Base-by-base conservation (phyloP, 2,797 vertebrate genomes). In the Sebastes kiyomatsui region DNA sequence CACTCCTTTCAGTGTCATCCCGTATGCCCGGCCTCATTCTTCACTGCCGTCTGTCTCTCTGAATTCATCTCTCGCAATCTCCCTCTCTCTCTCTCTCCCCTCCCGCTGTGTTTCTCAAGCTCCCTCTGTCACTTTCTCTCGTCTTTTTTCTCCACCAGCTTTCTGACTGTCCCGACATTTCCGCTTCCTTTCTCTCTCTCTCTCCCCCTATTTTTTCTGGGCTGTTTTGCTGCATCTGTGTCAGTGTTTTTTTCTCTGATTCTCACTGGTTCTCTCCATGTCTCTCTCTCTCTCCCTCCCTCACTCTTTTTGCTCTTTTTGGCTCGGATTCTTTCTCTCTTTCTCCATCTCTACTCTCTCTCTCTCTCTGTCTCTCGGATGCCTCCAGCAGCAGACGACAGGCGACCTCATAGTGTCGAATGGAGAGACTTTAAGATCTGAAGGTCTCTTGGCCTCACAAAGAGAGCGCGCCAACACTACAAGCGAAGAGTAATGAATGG, bases 371-470 rank as follows among this genome's bases (percentile, higher is more conserved):
- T 82, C 23, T 85, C 75, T 77, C 14, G 64, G 69, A 84, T 1
- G 59, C 79, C 81, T 84, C 87, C 81, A 86, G 83, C 89, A 88
- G 88, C 92, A 90, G 92, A 92, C 64, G 85, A 85, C 85, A 88
- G 88, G 79, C 77, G 87, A 59, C 93, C 85, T 88, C 89, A 79
- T 89, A 90, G 78, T 90, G 92, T 92, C 72, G 88, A 89, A 84
- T 91, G 94, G 93, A 94, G 93, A 87, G 86, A 91, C 82, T 94
- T 92, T 94, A 91, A 86, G 86, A 94, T 94, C 93, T 95, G 93
- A 95, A 71, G 85, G 84, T 89, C 87, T 86, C 78, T 80, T 54
- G 83, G 81, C 76, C 83, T 87, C 82, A 81, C 83, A 91, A 81
- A 83, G 90, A 81, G 60, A 89, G 73, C 18, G 46, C 22, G 8